These are phyloP conservation scores for Pterocles orientalis DNA, from an alignment of 2,113 vertebrate genomes.

Conservation along the genomic window DNA sequence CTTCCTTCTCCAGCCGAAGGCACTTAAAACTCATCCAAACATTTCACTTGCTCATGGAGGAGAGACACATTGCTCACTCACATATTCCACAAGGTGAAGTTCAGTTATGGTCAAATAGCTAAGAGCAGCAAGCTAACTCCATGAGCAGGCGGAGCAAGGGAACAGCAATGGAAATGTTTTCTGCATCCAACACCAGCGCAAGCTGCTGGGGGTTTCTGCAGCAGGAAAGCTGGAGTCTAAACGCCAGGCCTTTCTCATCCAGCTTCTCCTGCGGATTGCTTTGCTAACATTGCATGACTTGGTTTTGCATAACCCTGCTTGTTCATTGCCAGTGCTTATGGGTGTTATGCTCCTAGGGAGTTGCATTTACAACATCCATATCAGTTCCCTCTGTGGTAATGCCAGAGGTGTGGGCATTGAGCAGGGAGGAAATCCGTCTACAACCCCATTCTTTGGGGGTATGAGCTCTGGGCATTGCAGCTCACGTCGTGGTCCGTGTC, in stretches of 20 bases:
- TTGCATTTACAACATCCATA: accelerated
- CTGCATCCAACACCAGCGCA: neutral
- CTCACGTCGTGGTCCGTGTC: neutral
- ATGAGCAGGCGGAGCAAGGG: neutral
- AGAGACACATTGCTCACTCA: neutral
- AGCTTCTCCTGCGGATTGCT: neutral
- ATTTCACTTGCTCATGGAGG: neutral
- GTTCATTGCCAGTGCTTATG: neutral
- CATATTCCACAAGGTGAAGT: neutral
- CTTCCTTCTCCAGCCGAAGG: neutral
- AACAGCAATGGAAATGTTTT: neutral
- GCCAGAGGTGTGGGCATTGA: neutral
- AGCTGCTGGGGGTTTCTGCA: neutral
- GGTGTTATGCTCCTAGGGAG: neutral
- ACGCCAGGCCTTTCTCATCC: neutral
- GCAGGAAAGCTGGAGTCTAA: neutral
- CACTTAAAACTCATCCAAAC: neutral
- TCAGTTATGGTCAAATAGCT: neutral
- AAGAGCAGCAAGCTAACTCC: neutral
- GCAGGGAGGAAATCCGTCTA: accelerated
- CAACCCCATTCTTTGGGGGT: neutral
- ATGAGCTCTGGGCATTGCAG: neutral
- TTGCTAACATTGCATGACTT: neutral
- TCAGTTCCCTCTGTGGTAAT: neutral
- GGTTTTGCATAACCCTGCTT: neutral